Base-by-base conservation (phyloP, 2,797 vertebrate genomes). In the Alosa sapidissima region DNA sequence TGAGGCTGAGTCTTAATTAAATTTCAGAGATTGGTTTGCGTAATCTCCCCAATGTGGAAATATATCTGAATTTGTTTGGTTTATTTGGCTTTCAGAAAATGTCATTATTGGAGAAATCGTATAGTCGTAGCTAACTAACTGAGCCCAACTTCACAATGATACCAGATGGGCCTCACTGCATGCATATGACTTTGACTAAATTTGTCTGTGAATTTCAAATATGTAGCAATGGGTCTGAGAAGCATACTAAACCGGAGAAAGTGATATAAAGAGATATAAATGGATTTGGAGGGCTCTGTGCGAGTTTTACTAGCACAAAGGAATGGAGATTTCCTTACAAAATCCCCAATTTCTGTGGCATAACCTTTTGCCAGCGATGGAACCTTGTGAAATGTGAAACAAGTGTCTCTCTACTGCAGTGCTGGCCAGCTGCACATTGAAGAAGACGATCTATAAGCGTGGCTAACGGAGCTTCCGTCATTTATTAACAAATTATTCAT, bases 381-480 rank as follows among this genome's bases (percentile, higher is more conserved):
- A 49, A 33, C 41, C 75, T 84, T 85, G 78, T 85, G 49, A 88
- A 87, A 86, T 78, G 83, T 84, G 78, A 60, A 85, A 24, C 81
- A 82, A 54, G 54, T 2, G 81, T 88, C 49, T 45, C 41, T 45
- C 21, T 1, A 1, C 85, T 82, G 81, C 81, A 3, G 28, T 5
- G 33, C 65, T 72, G 65, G 65, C 65, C 11, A 24, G 7, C 65
- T 36, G 28, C 33, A 36, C 72, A 47, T 1, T 9, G 72, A 45
- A 47, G 13, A 19, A 5, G 41, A 78, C 21, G 41, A 78, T 78
- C 7, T 62, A 78, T 21, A 47, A 47, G 21, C 16, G 14, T 5
- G 5, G 16, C 41, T 21, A 47, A 45, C 72, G 41, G 36, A 2
- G 72, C 72, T 19, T 78, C 68, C 16, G 21, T 16, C 62, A 19